These are phyloP conservation scores for Dryobates pubescens DNA, from an alignment of 2,797 vertebrate species.

Conservation along the genomic window DNA sequence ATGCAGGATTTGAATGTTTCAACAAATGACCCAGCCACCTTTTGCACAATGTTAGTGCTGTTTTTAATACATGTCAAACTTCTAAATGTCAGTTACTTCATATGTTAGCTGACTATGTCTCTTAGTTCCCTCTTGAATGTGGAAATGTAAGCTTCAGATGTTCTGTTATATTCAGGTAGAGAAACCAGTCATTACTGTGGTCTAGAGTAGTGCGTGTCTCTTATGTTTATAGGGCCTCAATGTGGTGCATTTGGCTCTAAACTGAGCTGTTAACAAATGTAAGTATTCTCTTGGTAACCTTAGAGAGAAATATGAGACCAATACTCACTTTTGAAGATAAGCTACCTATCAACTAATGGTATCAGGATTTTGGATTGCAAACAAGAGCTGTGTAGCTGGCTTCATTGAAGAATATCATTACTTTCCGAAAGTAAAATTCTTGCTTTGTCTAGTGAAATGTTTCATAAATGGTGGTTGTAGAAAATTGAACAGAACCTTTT, in stretches of 20 bases:
- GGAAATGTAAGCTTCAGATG: not conserved
- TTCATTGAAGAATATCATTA: not conserved
- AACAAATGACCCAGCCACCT: not conserved
- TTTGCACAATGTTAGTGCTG: not conserved
- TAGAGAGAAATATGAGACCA: not conserved
- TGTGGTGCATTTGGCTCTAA: not conserved
- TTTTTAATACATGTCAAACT: not conserved
- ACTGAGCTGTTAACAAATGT: not conserved
- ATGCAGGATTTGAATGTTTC: not conserved
- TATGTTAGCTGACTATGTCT: not conserved
- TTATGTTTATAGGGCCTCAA: not conserved
- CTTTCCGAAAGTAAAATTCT: not conserved
- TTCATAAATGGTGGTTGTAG: not conserved
- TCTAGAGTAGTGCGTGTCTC: not conserved
- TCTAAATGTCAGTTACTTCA: not conserved
- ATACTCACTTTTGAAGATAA: not conserved
- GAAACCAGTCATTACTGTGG: not conserved
- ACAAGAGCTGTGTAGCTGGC: not conserved
- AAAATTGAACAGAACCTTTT: not conserved
- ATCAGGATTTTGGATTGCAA: not conserved
- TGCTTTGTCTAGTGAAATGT: not conserved
- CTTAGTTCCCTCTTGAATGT: not conserved
- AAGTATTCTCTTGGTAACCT: not conserved
- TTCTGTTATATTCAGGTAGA: not conserved
- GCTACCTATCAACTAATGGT: not conserved